Percentiles rank a stretch among this genome's conserved stretches.
Conservation (phyloP, 1,140 invertebrate genomes). For the Drosophila mauritiana region DNA sequence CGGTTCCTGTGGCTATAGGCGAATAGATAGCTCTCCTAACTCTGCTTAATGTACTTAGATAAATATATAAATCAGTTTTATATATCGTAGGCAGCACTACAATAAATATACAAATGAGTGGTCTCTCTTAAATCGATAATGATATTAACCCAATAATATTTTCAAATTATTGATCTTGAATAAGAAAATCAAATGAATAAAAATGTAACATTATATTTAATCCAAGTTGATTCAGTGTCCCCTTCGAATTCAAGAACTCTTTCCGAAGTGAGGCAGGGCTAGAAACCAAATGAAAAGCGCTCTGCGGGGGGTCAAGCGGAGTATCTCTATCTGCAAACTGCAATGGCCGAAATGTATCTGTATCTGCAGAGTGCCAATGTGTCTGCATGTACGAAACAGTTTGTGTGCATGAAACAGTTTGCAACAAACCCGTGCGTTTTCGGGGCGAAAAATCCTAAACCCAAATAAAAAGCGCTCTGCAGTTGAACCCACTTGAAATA, state of each 20-base stretch:
- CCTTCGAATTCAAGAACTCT: conserved; percentile 8
- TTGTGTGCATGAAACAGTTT: conserved; percentile 53
- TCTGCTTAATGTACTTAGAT: not conserved
- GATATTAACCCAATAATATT: no score
- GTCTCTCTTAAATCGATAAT: no score
- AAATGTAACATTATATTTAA: no score
- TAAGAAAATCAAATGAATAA: no score
- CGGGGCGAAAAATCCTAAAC: conserved; percentile 57
- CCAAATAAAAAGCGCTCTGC: conserved; percentile 65
- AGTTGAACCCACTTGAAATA: conserved; percentile 76
- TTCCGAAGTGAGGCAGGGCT: conserved; percentile 8
- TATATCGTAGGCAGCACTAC: not conserved
- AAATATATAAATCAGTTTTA: not conserved
- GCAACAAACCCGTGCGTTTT: conserved; percentile 57
- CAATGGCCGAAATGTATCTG: conserved; percentile 30
- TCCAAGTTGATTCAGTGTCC: not conserved
- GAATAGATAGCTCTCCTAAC: not conserved
- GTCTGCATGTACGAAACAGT: conserved; percentile 15
- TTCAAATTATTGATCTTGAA: no score
- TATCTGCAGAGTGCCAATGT: conserved; percentile 48
- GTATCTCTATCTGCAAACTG: conserved; percentile 43
- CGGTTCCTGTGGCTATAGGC: not conserved
- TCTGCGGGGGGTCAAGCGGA: conserved; percentile 28
- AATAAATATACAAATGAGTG: no score
- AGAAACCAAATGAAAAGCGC: conserved; percentile 43